Conservation (phyloP, 2,888 invertebrate species). For the Lymantria monacha region DNA sequence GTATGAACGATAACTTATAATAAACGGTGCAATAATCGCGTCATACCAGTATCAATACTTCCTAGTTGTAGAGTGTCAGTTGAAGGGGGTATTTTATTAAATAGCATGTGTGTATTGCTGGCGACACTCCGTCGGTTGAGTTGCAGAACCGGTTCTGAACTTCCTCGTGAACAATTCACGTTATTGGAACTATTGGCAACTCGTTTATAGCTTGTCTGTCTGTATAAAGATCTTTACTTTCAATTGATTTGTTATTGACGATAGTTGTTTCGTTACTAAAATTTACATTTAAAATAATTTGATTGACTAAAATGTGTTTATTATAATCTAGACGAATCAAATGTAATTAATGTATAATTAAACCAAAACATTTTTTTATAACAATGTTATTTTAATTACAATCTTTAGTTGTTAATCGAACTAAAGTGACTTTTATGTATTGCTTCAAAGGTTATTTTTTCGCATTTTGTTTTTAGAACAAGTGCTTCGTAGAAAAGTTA, state of each 20-base stretch:
- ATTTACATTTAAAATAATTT: background rate
- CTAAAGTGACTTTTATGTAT: too few relatives aligned
- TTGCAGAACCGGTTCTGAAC: conserved; percentile 61
- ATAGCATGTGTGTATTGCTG: conserved; percentile 58
- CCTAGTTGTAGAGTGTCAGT: conserved; percentile 57
- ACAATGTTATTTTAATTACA: too few relatives aligned
- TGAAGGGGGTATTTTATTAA: conserved; percentile 65
- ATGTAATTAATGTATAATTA: too few relatives aligned
- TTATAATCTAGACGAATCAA: too few relatives aligned
- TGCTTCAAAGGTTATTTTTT: too few relatives aligned
- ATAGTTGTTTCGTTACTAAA: conserved; percentile 13
- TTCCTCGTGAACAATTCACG: conserved; percentile 66
- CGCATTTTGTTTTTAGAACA: too few relatives aligned
- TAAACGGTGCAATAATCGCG: conserved; percentile 46
- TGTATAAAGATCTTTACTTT: conserved; percentile 23
- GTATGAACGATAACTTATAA: conserved; percentile 40
- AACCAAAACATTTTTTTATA: too few relatives aligned
- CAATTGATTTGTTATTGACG: conserved; percentile 20
- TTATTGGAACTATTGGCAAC: conserved; percentile 61
- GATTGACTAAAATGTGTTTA: background rate
- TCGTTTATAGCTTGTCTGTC: conserved; percentile 28
- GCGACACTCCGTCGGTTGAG: conserved; percentile 54
- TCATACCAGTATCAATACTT: conserved; percentile 51
- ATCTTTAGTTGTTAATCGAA: too few relatives aligned
- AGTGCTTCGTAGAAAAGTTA: too few relatives aligned